phyloP scores from a whole-genome alignment of 2,888 invertebrate species.

The Maniola hyperantus region DNA sequence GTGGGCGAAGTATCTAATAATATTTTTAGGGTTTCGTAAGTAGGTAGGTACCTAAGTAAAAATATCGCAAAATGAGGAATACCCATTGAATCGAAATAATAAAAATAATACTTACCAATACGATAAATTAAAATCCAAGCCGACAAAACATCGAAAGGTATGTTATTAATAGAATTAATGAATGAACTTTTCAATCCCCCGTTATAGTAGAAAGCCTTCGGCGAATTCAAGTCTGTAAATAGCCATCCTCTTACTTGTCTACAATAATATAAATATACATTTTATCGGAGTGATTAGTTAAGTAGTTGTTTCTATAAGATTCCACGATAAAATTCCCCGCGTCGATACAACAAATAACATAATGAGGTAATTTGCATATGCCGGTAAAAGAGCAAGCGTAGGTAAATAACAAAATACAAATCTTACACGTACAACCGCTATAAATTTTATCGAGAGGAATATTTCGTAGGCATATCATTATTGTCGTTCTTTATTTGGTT shows the following conservation, averaged over 20 bases:
- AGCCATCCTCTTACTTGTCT: not conserved
- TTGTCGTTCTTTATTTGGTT: conserved; percentile 29
- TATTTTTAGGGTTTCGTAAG: too few species aligned
- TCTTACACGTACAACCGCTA: conserved; percentile 15
- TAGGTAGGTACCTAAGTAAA: too few species aligned
- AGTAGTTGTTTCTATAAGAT: conserved; percentile 15
- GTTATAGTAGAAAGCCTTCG: conserved; percentile 7
- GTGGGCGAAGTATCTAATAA: too few species aligned
- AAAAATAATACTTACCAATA: too few species aligned
- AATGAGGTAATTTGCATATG: conserved; percentile 24
- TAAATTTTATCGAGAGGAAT: conserved; percentile 29
- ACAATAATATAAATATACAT: conserved; percentile 6
- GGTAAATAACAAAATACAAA: conserved; percentile 15
- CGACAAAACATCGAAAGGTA: too few species aligned
- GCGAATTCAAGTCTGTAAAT: not conserved
- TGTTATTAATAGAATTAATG: not conserved
- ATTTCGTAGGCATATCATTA: conserved; percentile 20
- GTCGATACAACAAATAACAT: conserved; percentile 22
- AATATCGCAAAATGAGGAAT: too few species aligned
- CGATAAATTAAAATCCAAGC: too few species aligned
- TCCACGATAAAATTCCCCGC: conserved; percentile 14
- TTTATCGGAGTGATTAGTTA: conserved; percentile 4
- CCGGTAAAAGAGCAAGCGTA: conserved; percentile 17
- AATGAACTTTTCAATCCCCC: not conserved
- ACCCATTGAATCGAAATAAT: too few species aligned